A percentile compares a stretch with the other conserved stretches of the same genome.
These are phyloP conservation scores for Rhynchotus rufescens DNA, from an alignment of 2,797 vertebrate genomes.

Conservation along the genomic window DNA sequence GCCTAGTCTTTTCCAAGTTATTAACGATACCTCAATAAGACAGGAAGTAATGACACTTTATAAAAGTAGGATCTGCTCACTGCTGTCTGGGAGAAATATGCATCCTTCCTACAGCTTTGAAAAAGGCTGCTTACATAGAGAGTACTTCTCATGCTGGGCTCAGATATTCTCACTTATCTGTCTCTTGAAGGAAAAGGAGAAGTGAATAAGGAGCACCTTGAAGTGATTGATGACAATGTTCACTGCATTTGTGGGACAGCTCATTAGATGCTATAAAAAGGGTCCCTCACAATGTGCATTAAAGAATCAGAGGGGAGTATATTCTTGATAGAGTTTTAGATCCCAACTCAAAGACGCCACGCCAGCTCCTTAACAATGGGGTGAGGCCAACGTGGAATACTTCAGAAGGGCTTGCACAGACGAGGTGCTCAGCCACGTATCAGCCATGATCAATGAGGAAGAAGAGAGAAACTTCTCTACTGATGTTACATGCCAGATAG, in stretches of 20 bases:
- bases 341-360: slow-evolving; percentile 57
- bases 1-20: slow-evolving; percentile 1
- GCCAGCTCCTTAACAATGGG: slow-evolving; percentile 56
- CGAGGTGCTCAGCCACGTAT: slow-evolving; percentile 36
- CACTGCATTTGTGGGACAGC: slow-evolving; percentile 28
- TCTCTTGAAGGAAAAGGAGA: slow-evolving; percentile 13
- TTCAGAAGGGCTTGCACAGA: slow-evolving; percentile 57
- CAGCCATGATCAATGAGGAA: slow-evolving; percentile 57
- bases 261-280: slow-evolving; percentile 50
- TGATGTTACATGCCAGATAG: slow-evolving; percentile 48
- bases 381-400: slow-evolving; percentile 35
- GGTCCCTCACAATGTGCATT: slow-evolving; percentile 37
- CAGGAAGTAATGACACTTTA: not conserved
- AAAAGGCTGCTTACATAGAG: not conserved
- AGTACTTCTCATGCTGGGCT: not conserved
- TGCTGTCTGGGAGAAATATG: not conserved
- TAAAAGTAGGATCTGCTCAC: not conserved
- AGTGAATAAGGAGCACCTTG: slow-evolving; percentile 34
- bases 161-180: slow-evolving; percentile 12
- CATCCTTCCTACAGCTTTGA: not conserved
- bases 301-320: slow-evolving; percentile 35
- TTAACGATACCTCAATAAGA: not conserved
- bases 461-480: slow-evolving; percentile 46
- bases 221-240: not conserved
- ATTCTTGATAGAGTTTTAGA: slow-evolving; percentile 62